A percentile compares a stretch with the other conserved stretches of the same genome.
Evolutionary conservation across 2,888 invertebrate species (phyloP).

Genomic region (Orchesellides sinensis): DNA sequence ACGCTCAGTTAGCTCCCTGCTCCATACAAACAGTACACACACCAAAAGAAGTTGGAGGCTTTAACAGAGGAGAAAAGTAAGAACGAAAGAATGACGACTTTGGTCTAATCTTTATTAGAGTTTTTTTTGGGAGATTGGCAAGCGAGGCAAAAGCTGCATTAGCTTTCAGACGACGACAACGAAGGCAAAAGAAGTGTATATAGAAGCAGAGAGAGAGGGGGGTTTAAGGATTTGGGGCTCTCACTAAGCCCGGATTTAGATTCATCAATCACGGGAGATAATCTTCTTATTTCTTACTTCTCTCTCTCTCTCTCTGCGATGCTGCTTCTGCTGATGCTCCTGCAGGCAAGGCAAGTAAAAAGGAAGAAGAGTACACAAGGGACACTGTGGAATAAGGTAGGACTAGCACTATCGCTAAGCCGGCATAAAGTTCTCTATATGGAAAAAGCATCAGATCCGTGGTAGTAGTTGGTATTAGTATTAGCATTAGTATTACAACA

Average conservation of each 20-base stretch:
- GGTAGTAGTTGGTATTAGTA: conserved; percentile 50
- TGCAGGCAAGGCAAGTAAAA: conserved; percentile 1
- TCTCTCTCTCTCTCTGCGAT: conserved; percentile 58
- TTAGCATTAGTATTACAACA: conserved; percentile 43
- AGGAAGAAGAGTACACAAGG: conserved; percentile 56
- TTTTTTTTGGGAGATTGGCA: conserved; percentile 74
- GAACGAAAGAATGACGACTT: conserved; percentile 65
- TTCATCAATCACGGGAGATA: conserved; percentile 75
- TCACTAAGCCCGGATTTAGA: conserved; percentile 75
- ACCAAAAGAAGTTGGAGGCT: conserved; percentile 32
- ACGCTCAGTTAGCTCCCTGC: conserved; percentile 5
- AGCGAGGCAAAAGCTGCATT: conserved; percentile 69
- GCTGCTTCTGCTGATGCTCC: neutral
- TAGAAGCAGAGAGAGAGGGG: conserved; percentile 48
- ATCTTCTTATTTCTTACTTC: conserved; percentile 75
- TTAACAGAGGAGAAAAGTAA: conserved; percentile 25
- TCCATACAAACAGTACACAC: conserved; percentile 1
- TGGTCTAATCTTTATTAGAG: conserved; percentile 75
- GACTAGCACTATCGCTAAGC: conserved; percentile 33
- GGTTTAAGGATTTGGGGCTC: conserved; percentile 73
- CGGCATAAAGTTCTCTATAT: conserved; percentile 44
- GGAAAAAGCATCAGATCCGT: conserved; percentile 20
- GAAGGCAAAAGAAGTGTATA: conserved; percentile 9
- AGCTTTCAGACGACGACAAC: conserved; percentile 39
- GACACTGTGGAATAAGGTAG: conserved; percentile 52